Base-by-base conservation (phyloP, 37 sponge, comb jelly and placozoan species). In the Chondrosia reniformis region DNA sequence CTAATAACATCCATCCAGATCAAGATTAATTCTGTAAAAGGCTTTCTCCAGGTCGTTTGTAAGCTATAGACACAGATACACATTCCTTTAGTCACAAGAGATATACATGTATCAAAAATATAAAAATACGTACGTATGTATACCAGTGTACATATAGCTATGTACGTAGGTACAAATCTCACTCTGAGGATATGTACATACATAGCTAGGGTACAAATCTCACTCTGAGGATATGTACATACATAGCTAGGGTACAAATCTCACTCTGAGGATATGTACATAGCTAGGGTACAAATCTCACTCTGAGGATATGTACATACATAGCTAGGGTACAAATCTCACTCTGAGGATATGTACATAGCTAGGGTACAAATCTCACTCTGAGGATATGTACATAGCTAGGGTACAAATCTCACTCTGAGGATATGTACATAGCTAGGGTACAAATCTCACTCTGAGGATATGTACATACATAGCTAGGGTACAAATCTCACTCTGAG, bases 1-100 rank as follows among this genome's bases (percentile, higher is more conserved):
- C 56, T 52, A 25, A 91, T 55, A 31, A 91, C 87, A 12, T 91
- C 88, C 92, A 91, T 87, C 88, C 87, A 87, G 22, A 81, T 81
- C 28, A 84, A 58, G 13, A 80, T 84, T 0, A 91, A 79, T 55
- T 77, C 67, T 8, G 59, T 66, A 41, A 91, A 91, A 5, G 69
- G 73, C n/a, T 81, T 84, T 10, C 92, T 39, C 92, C 92, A 91
- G 36, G 44, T n/a, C n/a, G n/a, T 43, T 74, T 91, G 92, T 64
- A 80, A 76, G 40, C 87, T 67, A 71, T 22, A 83, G 17, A 63
- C 4, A 34, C 19, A 34, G 34, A 5, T 4, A 4, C 27, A 52
- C 40, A 45, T 45, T 74, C 4, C 7, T n/a, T 59, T 7, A 6
- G 30, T 5, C n/a, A 59, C 61, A 6, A 49, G 52, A 10, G 15